Evolutionary conservation across 2,113 vertebrate species (phyloP).

Genomic region (Procavia capensis): DNA sequence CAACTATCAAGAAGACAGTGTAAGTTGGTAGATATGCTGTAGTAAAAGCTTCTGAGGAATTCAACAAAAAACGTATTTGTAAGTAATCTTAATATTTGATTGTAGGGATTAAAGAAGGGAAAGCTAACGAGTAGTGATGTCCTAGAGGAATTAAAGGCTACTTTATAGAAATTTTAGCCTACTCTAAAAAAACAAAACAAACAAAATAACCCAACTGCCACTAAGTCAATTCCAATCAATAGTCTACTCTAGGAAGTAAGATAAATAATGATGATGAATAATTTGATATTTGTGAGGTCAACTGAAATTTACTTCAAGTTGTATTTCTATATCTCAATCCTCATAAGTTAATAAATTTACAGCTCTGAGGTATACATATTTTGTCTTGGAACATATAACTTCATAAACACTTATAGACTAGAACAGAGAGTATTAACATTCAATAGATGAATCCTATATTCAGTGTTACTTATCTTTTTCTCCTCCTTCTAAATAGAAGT

Average conservation of each 20-base stretch:
- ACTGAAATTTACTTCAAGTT: not conserved
- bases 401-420: not conserved
- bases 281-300: not conserved
- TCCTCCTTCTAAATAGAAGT: constrained; percentile 12
- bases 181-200: too few relatives aligned
- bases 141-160: not conserved
- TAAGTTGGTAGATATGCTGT: fast-evolving
- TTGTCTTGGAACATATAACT: not conserved
- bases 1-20: not conserved
- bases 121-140: not conserved
- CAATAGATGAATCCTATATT: constrained; percentile 47
- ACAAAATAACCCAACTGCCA: too few relatives aligned
- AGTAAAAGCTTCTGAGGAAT: not conserved
- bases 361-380: not conserved
- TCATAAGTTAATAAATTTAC: not conserved
- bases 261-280: not conserved
- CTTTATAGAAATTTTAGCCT: not conserved
- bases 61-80: not conserved
- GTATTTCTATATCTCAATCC: not conserved
- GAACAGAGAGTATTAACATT: constrained; percentile 29
- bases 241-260: not conserved
- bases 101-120: not conserved
- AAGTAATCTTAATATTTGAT: not conserved
- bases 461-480: not conserved
- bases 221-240: too few relatives aligned